Evolutionary conservation across 2,797 vertebrate genomes (phyloP).

Genomic region (Avahi laniger): DNA sequence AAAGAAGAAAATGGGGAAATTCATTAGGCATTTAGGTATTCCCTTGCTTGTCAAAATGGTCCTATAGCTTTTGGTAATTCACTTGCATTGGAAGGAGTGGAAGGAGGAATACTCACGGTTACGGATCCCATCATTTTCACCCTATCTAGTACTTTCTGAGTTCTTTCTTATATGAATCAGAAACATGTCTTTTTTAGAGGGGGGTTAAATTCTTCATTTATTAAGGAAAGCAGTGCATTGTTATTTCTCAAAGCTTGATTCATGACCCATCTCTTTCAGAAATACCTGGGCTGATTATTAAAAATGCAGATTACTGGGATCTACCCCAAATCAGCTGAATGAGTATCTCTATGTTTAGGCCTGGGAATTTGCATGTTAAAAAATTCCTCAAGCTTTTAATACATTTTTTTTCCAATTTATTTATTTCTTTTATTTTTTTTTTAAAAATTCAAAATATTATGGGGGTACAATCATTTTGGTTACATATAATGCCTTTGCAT

Average conservation of each 20-base stretch:
- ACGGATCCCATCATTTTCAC: neutral
- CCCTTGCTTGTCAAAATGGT: neutral
- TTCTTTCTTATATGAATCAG: neutral
- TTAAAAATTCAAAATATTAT: too few relatives aligned
- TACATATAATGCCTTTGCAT: too few relatives aligned
- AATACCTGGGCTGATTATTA: neutral
- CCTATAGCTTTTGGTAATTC: neutral
- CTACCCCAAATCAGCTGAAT: neutral
- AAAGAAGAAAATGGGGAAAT: neutral
- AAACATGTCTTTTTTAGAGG: neutral
- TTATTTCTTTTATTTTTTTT: too few relatives aligned
- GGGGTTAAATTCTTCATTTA: slow-evolving; percentile 11
- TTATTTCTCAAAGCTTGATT: slow-evolving; percentile 13
- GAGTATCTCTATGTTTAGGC: neutral
- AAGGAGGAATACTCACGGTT: neutral
- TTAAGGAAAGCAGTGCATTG: neutral
- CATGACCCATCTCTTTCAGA: neutral
- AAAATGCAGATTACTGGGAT: neutral
- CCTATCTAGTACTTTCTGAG: neutral
- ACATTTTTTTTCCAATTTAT: neutral
- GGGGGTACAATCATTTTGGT: too few relatives aligned
- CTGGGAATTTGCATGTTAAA: neutral
- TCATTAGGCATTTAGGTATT: neutral
- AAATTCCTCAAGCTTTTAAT: neutral
- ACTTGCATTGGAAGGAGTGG: too few relatives aligned